Evolutionary conservation across 2,888 invertebrate species (phyloP), one percentile per base, ranked within the genome.

Genomic region (Catocala sponsa): DNA sequence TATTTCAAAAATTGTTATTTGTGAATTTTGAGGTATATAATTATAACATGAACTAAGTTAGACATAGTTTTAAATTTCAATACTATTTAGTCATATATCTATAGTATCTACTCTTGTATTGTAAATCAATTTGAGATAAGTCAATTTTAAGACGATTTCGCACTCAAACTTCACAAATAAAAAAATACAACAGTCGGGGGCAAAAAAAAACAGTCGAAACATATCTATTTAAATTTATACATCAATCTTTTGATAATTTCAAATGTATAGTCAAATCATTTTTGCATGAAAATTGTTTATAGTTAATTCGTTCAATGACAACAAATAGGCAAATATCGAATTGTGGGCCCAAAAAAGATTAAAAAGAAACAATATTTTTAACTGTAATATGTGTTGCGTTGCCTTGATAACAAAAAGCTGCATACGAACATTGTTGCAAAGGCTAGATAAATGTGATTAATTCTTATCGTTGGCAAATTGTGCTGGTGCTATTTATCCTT

Each of bases 401-500:
- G 35, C 35, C 1, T 38, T 38, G 35, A 7, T 38, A 7, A 38
- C n/a, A 42, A 42, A 42, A 42, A n/a, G 10, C 5, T 5, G 5
- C 7, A 42, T 42, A 42, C 46, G 5, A 13, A 13, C 9, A 43
- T 11, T n/a, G 12, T 15, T 25, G 25, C 1, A 25, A 25, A 25
- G 25, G 25, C 25, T 25, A 25, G 25, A 25, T 25, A 2, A 46
- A 5, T 33, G 32, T 48, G 33, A 48, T n/a, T 33, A 33, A 48
- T 32, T 25, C 9, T 49, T 59, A 53, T 49, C 41, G 44, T 47
- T 47, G 6, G 33, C 38, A 48, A 47, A 48, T 32, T 41, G 50
- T 53, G 60, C 55, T 63, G 71, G 76, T 71, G 46, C 55, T 70
- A 71, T 71, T 71, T 73, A 65, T 66, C 63, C 25, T 25, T 47